A percentile compares a stretch with the other conserved stretches of the same genome.
Conservation (phyloP, 2,797 vertebrate genomes). For the Myiothlypis coronata region DNA sequence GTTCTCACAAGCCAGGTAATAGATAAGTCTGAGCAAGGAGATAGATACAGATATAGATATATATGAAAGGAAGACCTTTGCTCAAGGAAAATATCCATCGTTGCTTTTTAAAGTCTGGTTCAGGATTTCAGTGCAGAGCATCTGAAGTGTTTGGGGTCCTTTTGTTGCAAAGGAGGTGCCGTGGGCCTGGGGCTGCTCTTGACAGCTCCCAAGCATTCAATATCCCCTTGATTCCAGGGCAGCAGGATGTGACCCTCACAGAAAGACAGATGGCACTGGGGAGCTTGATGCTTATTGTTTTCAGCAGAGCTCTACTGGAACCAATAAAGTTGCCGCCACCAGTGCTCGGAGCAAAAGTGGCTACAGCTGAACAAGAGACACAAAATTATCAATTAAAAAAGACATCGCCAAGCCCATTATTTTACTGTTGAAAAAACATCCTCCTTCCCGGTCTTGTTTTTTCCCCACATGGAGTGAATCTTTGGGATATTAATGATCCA, state of each 20-base stretch:
- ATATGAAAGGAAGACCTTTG: constrained; percentile 10
- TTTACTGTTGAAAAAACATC: constrained; percentile 25
- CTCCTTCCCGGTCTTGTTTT: background rate
- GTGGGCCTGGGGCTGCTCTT: background rate
- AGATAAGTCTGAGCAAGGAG: background rate
- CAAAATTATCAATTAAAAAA: constrained; percentile 44
- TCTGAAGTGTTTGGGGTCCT: background rate
- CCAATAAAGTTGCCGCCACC: background rate
- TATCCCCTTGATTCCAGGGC: background rate
- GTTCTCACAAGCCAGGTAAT: background rate
- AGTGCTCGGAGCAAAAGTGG: background rate
- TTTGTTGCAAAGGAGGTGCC: background rate
- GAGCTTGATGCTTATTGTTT: constrained; percentile 27
- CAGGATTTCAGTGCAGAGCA: background rate
- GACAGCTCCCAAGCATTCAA: background rate
- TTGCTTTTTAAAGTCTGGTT: background rate
- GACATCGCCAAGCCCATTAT: background rate
- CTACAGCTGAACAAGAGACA: constrained; percentile 43
- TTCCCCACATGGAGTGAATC: constrained; percentile 20
- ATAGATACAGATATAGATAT: background rate
- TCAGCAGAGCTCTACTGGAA: constrained; percentile 23
- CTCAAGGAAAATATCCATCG: background rate
- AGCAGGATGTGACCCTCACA: background rate
- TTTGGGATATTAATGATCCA: constrained; percentile 15
- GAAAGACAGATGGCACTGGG: background rate